Percentiles rank a stretch among this genome's conserved stretches.
phyloP scores from a whole-genome alignment of 2,888 invertebrate genomes.

The Gisinianus flammeolus region DNA sequence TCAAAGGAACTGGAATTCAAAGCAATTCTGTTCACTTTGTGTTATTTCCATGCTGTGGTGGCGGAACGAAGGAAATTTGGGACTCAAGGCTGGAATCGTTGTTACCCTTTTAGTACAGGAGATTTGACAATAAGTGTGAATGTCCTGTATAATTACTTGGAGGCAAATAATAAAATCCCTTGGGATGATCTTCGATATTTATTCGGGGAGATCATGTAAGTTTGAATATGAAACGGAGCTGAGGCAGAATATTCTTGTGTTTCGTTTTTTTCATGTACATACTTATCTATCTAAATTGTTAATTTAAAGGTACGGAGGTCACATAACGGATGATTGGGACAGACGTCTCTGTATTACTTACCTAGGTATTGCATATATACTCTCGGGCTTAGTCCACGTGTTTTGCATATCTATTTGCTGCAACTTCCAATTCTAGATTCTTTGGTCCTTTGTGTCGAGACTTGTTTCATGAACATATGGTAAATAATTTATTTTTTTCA shows the following conservation, averaged over 20 bases:
- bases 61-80: conserved; percentile 81
- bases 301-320: conserved; percentile 68
- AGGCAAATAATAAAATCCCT: conserved; percentile 91
- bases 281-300: too few species aligned
- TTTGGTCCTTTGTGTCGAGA: too few species aligned
- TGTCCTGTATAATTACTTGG: conserved; percentile 64
- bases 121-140: conserved; percentile 93
- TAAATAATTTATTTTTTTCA: conserved; percentile 19
- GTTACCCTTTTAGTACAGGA: conserved; percentile 91
- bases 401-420: too few species aligned
- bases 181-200: conserved; percentile 96
- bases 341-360: conserved; percentile 76
- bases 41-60: conserved; percentile 95
- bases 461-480: too few species aligned
- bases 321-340: conserved; percentile 72
- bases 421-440: too few species aligned
- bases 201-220: conserved; percentile 98
- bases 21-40: conserved; percentile 90
- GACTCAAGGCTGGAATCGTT: conserved; percentile 94
- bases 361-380: too few species aligned
- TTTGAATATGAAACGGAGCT: too few species aligned
- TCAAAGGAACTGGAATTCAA: conserved; percentile 94
- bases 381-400: too few species aligned
- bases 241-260: too few species aligned
- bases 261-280: too few species aligned